Evolutionary conservation across 2,113 vertebrate genomes (phyloP), one percentile per base, ranked within the genome.

Genomic region (Crotophaga sulcirostris): DNA sequence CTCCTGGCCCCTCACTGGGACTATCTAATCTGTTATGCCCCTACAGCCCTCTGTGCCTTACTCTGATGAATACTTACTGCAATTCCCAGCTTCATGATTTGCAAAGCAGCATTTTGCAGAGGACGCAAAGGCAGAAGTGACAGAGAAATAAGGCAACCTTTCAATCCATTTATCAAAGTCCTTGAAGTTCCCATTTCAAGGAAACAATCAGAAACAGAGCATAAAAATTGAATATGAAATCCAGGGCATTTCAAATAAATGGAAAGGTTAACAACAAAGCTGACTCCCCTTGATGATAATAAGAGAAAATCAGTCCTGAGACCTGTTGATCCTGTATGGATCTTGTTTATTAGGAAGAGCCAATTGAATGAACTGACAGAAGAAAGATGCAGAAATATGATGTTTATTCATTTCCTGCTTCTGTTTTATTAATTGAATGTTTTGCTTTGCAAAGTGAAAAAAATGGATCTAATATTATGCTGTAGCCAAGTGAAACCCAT

Each of bases 91-190:
- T 95, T 95, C 84, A 84, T 88, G 88, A 75, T 88, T 93, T 92
- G 54, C 82, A 87, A 94, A 94, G 58, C 64, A 86, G 77, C 55
- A 62, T 94, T 97, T 85, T 91, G 87, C 82, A 91, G 69, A 90
- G 64, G 75, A 80, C 1, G 3, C 24, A 55, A 56, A 66, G 64
- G 80, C 82, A 92, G 85, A 87, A 92, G 49, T 90, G 93, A 70
- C 90, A 81, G 74, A 90, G 85, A 93, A 97, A 95, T 72, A 87
- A 96, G 75, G 85, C 82, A 97, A 70, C 90, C 74, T 96, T 96
- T 96, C 95, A 94, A 94, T 95, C 78, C 89, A 94, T 97, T 96
- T 95, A 93, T 96, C 96, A 97, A 91, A 91, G 89, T 79, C 91
- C 92, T 93, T 88, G 92, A 95, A 96, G 84, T 90, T 94, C 45